Evolutionary conservation across 2,888 invertebrate genomes (phyloP), one percentile per base, ranked within the genome.

Genomic region (Acanthosoma haemorrhoidale): DNA sequence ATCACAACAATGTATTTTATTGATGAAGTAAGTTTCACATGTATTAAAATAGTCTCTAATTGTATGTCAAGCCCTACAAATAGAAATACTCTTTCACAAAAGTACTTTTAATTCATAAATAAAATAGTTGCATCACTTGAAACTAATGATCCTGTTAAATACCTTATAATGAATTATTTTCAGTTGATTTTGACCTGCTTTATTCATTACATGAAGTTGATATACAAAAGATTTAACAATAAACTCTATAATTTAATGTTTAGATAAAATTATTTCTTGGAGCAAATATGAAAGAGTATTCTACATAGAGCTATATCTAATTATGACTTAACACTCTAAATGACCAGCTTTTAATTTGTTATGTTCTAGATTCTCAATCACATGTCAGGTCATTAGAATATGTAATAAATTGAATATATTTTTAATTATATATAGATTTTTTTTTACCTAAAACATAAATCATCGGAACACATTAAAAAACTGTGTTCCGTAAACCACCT

Each of bases 351-450:
- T 34, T 34, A 34, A 60, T 31, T 36, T 36, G 9, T 11, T 13
- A 60, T 60, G 60, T 60, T 29, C 16, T 8, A 34, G 34, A 60
- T 32, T 60, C 18, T 60, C 36, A 60, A 60, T 60, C 60, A 60
- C 34, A 60, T 34, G 18, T 60, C 32, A 60, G 60, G 60, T 32
- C 60, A 67, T 66, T 67, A 67, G 67, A 67, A 67, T 67, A 67
- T 34, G 51, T 51, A 16, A 31, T 67, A 60, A 51, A 64, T 64
- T 63, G 39, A 39, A 61, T 32, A 36, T 51, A 41, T 38, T 39
- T 64, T 64, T 41, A 16, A 21, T 39, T 64, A 64, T n/a, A 63
- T 38, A 41, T 64, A 64, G 25, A 41, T 41, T n/a, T 41, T 13
- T 39, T 41, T 51, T 64, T 57, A 25, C 64, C 64, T 67, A 57